Base-by-base conservation (phyloP, 2,113 vertebrate genomes). In the Tupaia chinensis region DNA sequence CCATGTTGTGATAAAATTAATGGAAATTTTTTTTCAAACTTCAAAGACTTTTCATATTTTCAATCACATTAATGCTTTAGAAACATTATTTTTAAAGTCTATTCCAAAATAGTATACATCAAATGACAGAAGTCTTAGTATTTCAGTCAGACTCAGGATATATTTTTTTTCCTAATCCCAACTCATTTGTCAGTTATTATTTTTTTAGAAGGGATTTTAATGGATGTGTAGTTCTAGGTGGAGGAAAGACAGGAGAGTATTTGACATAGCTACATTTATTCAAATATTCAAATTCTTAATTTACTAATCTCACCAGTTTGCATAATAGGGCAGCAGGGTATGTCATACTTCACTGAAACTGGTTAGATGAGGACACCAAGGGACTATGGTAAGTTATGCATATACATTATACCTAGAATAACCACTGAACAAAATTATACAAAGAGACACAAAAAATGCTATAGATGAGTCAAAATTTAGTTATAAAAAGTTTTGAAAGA, bases 1-100 rank as follows among this genome's bases (percentile, higher is more conserved):
- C 29, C 13, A 58, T 23, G 61, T 20, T 58, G 77, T 89, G 13
- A 56, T 70, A 84, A 72, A 91, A 68, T 68, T n/a, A 58, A 4
- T 44, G 20, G 15, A 89, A 93, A 66, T 8, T 77, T 88, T 66
- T 87, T 10, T 70, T 22, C 53, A 63, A 7, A 29, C 20, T 84
- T 93, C 9, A 72, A 70, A 94, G 32, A 63, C 20, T 66, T 83
- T 94, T 83, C 25, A 66, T 16, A 58, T 78, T 96, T 89, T 13
- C 84, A 0, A 61, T 79, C 15, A 92, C 9, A 83, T 93, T 53
- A 53, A 27, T 82, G 23, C 32, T 58, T 81, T 78, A 72, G 69
- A 91, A 95, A 86, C 27, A 53, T 58, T 95, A 60, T 58, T 54
- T 91, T 93, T 93, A 93, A 83, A 87, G 9, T 66, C 29, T 73